Base-by-base conservation (phyloP, 2,797 vertebrate genomes). In the Cygnus olor region DNA sequence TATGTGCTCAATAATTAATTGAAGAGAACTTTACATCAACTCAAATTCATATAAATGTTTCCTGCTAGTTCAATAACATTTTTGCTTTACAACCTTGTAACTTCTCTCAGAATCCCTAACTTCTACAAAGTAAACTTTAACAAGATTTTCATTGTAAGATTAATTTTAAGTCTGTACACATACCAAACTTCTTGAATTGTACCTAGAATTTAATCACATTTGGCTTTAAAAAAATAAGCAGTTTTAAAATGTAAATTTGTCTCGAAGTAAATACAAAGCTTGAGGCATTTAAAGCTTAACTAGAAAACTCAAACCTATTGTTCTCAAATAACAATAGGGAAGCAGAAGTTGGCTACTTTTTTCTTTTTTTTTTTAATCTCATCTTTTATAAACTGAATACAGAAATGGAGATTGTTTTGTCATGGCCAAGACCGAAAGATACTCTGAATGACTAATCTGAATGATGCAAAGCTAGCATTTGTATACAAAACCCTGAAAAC, bases 261-360 rank as follows among this genome's bases (percentile, higher is more conserved):
- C 91, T 60, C n/a, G 77, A 80, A 66, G 47, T 11, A 56, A 83
- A 78, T 36, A 58, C 18, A 80, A 71, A 47, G 16, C 21, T 53
- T 73, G 27, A 80, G 90, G 32, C 68, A 77, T n/a, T 93, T 73
- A 77, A 58, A 96, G 66, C 38, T 60, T 56, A 80, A 93, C 47
- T 56, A 73, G 9, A 63, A 70, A 3, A 85, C 2, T 18, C 9
- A 8, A 92, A 85, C 10, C 10, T 32, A 13, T 17, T 63, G 47
- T 25, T 87, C 49, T 47, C 76, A 88, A 88, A 95, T 89, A 49
- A 2, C 36, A 60, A 0, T 56, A 51, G 10, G 34, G 38, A 89
- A 77, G 51, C 30, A 1, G 30, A 63, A 83, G 27, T 34, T 73
- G 11, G 16, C 53, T 38, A 28, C 45, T 82, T 76, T 65, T 8